A percentile compares a stretch with the other conserved stretches of the same genome.
Evolutionary conservation across 2,888 invertebrate species (phyloP).

Genomic region (Pandemis heparana): DNA sequence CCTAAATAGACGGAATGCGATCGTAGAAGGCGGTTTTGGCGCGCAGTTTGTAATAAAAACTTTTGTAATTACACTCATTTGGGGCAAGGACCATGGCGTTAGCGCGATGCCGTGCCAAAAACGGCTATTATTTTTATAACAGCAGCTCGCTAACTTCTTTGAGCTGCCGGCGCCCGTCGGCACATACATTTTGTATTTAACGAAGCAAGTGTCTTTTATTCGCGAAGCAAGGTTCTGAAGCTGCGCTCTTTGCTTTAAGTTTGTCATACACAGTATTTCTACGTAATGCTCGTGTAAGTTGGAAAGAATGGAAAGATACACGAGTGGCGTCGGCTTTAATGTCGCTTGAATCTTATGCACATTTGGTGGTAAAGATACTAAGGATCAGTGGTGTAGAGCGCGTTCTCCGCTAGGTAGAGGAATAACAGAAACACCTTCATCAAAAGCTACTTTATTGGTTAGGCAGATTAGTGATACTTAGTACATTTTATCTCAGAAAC

Average conservation of each 20-base stretch:
- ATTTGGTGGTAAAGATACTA: not conserved
- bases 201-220: slow-evolving; percentile 38
- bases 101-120: slow-evolving; percentile 83
- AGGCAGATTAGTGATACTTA: too few species aligned
- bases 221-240: slow-evolving; percentile 25
- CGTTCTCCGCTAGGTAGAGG: not conserved
- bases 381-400: not conserved
- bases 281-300: slow-evolving; percentile 11
- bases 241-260: slow-evolving; percentile 10
- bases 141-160: slow-evolving; percentile 59
- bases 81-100: slow-evolving; percentile 75
- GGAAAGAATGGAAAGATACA: slow-evolving; percentile 10
- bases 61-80: slow-evolving; percentile 84
- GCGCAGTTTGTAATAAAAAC: slow-evolving; percentile 82
- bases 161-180: slow-evolving; percentile 49
- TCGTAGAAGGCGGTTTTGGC: slow-evolving; percentile 77
- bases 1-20: slow-evolving; percentile 55
- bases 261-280: slow-evolving; percentile 13
- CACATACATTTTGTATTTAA: slow-evolving; percentile 47
- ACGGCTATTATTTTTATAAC: slow-evolving; percentile 78
- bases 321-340: not conserved
- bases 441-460: too few species aligned
- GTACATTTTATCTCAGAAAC: too few species aligned
- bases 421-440: not conserved
- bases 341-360: not conserved